These are phyloP conservation scores for Panzeria rudis DNA, from an alignment of 2,888 invertebrate genomes.

Conservation along the genomic window DNA sequence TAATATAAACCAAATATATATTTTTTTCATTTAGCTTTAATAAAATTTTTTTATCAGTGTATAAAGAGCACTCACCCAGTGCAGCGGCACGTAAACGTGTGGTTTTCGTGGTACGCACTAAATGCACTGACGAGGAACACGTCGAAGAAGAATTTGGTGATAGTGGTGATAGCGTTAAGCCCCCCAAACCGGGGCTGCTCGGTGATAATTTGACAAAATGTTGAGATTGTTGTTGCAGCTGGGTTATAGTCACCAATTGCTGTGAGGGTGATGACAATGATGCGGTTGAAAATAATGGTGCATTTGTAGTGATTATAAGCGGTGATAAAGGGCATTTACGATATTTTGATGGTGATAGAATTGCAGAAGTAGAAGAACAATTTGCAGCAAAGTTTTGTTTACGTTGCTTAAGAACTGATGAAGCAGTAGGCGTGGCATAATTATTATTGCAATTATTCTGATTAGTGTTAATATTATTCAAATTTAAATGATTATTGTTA, in stretches of 20 bases:
- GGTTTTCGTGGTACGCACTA: conserved; percentile 89
- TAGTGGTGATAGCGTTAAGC: conserved; percentile 59
- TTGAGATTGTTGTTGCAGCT: conserved; percentile 16
- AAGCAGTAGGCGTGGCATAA: conserved; percentile 79
- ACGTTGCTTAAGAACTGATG: conserved; percentile 76
- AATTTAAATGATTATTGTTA: conserved; percentile 70
- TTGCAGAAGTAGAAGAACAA: conserved; percentile 69
- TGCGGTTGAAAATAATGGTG: conserved; percentile 70
- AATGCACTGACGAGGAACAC: conserved; percentile 74
- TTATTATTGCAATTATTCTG: conserved; percentile 71
- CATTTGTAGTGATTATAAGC: conserved; percentile 73
- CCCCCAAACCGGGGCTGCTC: conserved; percentile 64
- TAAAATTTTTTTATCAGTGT: conserved; percentile 27
- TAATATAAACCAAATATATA: background rate
- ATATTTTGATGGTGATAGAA: conserved; percentile 70
- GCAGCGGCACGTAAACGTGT: conserved; percentile 89
- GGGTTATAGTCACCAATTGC: conserved; percentile 40
- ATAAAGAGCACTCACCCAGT: conserved; percentile 80
- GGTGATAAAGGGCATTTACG: conserved; percentile 79
- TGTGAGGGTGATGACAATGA: conserved; percentile 62
- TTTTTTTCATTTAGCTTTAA: background rate
- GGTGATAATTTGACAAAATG: conserved; percentile 45
- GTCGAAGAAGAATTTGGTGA: conserved; percentile 66
- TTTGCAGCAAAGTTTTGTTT: conserved; percentile 49
- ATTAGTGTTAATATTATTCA: conserved; percentile 74